phyloP scores from a whole-genome alignment of 2,888 invertebrate species.

The Ectemnius lituratus region DNA sequence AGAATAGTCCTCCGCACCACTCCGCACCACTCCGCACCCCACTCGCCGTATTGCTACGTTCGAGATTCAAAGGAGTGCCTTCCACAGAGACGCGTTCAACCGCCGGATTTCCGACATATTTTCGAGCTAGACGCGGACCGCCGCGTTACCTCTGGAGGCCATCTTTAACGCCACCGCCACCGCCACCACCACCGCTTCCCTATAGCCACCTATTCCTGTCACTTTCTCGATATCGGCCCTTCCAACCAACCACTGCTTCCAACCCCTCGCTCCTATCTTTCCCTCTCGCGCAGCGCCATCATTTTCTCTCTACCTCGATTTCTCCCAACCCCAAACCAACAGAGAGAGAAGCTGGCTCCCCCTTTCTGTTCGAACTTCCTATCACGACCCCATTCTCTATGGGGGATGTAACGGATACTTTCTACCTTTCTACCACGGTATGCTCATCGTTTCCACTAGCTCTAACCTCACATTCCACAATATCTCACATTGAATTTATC shows the following conservation, averaged over 20 bases:
- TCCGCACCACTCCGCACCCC: not conserved
- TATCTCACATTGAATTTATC: no score
- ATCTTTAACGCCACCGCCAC: conserved; percentile 57
- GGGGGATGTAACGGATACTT: no score
- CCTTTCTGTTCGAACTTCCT: no score
- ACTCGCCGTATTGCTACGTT: not conserved
- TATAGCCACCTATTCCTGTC: not conserved
- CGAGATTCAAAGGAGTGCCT: no score
- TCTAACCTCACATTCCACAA: no score
- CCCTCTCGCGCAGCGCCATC: not conserved
- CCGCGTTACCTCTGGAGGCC: conserved; percentile 54
- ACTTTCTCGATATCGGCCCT: not conserved
- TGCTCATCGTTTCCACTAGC: no score
- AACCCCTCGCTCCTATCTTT: not conserved
- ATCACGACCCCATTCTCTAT: no score
- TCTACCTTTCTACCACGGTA: no score
- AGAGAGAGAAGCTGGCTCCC: not conserved
- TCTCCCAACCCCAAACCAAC: not conserved
- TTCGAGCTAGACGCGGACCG: conserved; percentile 21
- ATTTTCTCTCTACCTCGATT: not conserved
- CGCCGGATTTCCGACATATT: conserved; percentile 16
- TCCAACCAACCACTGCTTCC: not conserved
- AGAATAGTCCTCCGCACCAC: not conserved
- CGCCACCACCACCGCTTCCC: conserved; percentile 37
- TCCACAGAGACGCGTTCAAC: not conserved